Evolutionary conservation across 2,888 invertebrate species (phyloP).

Genomic region (Ichneumoninae sp.): DNA sequence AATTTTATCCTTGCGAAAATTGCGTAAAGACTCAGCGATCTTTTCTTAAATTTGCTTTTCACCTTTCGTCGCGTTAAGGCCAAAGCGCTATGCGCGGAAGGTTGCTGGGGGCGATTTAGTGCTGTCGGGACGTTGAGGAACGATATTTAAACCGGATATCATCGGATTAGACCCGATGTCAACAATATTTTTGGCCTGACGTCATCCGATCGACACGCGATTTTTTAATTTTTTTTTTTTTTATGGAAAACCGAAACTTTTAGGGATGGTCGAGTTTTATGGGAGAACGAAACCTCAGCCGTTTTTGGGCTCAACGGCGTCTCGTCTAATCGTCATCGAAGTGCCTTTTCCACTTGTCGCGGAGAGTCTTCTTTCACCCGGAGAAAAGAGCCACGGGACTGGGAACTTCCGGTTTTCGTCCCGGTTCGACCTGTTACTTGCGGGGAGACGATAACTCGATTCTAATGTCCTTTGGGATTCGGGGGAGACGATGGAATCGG

Average conservation of each 20-base stretch:
- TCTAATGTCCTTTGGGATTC: background rate
- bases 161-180: conserved; percentile 1
- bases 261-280: background rate
- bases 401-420: background rate
- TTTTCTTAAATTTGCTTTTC: background rate
- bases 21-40: no score
- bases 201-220: background rate
- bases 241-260: background rate
- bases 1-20: background rate
- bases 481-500: background rate
- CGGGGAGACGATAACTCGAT: background rate
- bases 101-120: background rate
- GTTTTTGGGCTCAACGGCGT: background rate
- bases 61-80: background rate
- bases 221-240: background rate
- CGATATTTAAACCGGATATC: background rate
- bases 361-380: background rate
- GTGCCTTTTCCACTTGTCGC: background rate
- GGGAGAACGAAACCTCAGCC: background rate
- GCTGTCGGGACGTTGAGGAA: background rate
- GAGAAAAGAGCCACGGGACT: background rate
- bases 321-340: conserved; percentile 12
- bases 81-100: background rate
- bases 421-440: background rate
- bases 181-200: conserved; percentile 1